Percentiles rank a stretch among this genome's conserved stretches.
Conservation (phyloP, 2,113 vertebrate genomes). For the Octodon degus region DNA sequence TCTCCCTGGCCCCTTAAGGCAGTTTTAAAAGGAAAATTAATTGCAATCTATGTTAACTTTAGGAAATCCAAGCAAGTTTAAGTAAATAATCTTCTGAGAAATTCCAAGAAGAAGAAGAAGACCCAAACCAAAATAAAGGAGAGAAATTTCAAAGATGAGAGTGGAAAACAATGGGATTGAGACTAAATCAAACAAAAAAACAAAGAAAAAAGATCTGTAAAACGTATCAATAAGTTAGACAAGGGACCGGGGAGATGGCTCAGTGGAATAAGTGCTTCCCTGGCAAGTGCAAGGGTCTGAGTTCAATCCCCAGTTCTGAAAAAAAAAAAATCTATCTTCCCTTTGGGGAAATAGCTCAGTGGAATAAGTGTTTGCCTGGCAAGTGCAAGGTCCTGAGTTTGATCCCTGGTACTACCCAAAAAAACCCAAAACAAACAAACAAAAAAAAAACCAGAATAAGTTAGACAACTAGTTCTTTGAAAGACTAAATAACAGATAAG, state of each 20-base stretch:
- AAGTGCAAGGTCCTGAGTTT: too few relatives aligned
- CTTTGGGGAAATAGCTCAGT: too few relatives aligned
- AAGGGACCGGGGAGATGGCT: too few relatives aligned
- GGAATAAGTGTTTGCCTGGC: too few relatives aligned
- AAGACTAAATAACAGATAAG: background rate
- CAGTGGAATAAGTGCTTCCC: too few relatives aligned
- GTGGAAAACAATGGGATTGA: background rate
- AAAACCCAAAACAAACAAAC: too few relatives aligned
- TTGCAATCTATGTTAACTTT: background rate
- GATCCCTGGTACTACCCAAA: too few relatives aligned
- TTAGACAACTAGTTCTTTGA: background rate
- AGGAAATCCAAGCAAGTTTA: background rate
- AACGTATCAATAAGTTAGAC: background rate
- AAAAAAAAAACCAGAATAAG: too few relatives aligned
- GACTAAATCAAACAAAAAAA: background rate
- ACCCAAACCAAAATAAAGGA: background rate
- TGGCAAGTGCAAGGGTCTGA: too few relatives aligned
- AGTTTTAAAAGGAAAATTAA: background rate
- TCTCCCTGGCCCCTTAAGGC: background rate
- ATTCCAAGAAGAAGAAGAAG: background rate
- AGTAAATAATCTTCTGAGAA: background rate
- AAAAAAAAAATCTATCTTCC: too few relatives aligned
- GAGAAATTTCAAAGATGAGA: background rate
- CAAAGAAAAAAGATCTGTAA: background rate
- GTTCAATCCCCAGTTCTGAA: too few relatives aligned